phyloP scores from a whole-genome alignment of 2,888 invertebrate species.

The Hedya salicella region DNA sequence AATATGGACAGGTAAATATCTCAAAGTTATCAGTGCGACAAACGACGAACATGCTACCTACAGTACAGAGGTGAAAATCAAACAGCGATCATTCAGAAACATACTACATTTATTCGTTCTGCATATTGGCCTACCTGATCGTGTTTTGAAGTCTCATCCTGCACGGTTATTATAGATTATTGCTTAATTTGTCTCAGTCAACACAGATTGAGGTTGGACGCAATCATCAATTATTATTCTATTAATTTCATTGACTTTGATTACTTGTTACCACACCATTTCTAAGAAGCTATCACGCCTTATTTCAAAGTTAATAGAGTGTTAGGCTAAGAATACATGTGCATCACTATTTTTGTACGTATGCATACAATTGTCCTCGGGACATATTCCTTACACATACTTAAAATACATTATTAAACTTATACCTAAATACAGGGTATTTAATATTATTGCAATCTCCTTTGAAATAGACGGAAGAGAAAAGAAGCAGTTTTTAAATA shows the following conservation, averaged over 20 bases:
- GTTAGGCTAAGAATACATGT: conserved; percentile 8
- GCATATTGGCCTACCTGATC: neutral
- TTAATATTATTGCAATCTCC: too few species aligned
- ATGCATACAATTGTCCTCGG: too few species aligned
- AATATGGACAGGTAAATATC: too few species aligned
- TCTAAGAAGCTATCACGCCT: conserved; percentile 31
- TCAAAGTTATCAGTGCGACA: too few species aligned
- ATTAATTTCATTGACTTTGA: conserved; percentile 32
- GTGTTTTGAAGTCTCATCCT: conserved; percentile 16
- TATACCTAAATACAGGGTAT: too few species aligned
- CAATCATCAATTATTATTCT: conserved; percentile 40
- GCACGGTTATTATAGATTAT: conserved; percentile 39
- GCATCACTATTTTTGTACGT: neutral
- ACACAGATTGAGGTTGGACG: conserved; percentile 4
- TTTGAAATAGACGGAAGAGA: too few species aligned
- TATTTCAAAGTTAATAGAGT: conserved; percentile 26
- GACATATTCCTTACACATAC: too few species aligned
- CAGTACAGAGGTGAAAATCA: too few species aligned
- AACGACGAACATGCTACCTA: too few species aligned
- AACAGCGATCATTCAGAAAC: neutral
- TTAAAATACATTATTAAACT: too few species aligned
- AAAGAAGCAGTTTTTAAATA: too few species aligned
- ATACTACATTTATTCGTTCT: neutral
- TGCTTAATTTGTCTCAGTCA: conserved; percentile 36
- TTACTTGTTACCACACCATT: conserved; percentile 39